Conservation (phyloP, 2,797 vertebrate genomes). For the Poeciliopsis infans region DNA sequence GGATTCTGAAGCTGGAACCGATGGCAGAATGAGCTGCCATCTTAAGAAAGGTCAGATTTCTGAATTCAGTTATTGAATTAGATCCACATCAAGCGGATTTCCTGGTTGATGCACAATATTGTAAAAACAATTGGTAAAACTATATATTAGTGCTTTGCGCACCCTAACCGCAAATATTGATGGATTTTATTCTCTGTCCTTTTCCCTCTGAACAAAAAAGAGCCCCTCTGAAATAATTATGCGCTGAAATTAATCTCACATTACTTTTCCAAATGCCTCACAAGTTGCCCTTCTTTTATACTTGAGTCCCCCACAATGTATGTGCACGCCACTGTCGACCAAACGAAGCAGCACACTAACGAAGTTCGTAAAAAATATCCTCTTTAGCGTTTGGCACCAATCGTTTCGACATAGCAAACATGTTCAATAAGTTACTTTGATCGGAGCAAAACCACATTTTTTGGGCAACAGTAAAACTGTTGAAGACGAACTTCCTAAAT, state of each 20-base stretch:
- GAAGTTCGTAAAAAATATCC: background rate
- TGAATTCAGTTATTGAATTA: background rate
- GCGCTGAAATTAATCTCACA: no score
- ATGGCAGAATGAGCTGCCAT: conserved; percentile 8
- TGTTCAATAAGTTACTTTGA: background rate
- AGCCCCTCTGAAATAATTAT: no score
- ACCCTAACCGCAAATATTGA: background rate
- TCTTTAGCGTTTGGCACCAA: background rate
- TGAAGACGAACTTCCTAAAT: background rate
- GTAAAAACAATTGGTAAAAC: background rate
- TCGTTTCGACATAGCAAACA: background rate
- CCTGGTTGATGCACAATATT: background rate
- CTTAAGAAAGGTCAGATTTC: background rate
- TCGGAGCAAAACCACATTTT: background rate
- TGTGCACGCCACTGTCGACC: background rate
- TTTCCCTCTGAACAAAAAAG: no score
- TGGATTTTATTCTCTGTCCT: background rate
- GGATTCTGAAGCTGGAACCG: conserved; percentile 5
- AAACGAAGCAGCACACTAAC: background rate
- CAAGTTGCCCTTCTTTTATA: no score
- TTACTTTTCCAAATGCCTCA: no score
- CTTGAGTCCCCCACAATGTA: no score
- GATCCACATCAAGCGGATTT: background rate
- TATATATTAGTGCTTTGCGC: background rate
- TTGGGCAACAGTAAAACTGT: background rate